phyloP scores from a whole-genome alignment of 2,888 invertebrate species.

The Sinohyriopsis cumingii region DNA sequence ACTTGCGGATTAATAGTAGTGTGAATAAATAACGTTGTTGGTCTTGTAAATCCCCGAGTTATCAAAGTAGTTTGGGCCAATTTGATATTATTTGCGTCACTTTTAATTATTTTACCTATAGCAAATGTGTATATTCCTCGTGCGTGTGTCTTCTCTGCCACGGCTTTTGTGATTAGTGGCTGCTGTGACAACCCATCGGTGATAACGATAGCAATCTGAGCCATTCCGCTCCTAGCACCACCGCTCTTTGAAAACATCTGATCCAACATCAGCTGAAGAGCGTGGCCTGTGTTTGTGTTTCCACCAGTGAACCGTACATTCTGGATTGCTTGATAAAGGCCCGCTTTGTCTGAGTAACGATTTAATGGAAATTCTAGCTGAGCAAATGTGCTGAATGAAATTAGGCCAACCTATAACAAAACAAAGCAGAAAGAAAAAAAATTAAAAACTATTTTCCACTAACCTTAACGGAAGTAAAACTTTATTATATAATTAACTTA shows the following conservation, averaged over 20 bases:
- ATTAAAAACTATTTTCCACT: no score
- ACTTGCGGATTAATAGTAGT: no score
- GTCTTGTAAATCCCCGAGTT: no score
- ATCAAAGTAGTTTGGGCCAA: no score
- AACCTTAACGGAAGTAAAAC: no score
- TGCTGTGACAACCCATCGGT: conserved; percentile 34
- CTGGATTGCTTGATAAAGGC: conserved; percentile 9
- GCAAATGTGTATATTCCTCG: conserved; percentile 34
- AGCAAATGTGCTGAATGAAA: conserved; percentile 27
- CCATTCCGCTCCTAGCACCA: conserved; percentile 26
- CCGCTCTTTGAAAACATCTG: conserved; percentile 19
- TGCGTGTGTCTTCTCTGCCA: conserved; percentile 19
- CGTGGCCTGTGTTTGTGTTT: conserved; percentile 31
- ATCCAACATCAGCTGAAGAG: conserved; percentile 18
- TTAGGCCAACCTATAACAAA: conserved; percentile 23
- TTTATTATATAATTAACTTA: no score
- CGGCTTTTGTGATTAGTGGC: conserved; percentile 16
- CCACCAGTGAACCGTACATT: conserved; percentile 15
- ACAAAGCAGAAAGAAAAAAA: no score
- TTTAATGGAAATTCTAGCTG: conserved; percentile 26
- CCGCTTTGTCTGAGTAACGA: conserved; percentile 9
- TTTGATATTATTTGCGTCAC: no score
- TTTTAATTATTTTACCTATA: conserved; percentile 23
- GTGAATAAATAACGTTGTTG: no score
- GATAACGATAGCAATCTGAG: conserved; percentile 30